Base-by-base conservation (phyloP, 2,113 vertebrate genomes). In the Oryzias celebensis region DNA sequence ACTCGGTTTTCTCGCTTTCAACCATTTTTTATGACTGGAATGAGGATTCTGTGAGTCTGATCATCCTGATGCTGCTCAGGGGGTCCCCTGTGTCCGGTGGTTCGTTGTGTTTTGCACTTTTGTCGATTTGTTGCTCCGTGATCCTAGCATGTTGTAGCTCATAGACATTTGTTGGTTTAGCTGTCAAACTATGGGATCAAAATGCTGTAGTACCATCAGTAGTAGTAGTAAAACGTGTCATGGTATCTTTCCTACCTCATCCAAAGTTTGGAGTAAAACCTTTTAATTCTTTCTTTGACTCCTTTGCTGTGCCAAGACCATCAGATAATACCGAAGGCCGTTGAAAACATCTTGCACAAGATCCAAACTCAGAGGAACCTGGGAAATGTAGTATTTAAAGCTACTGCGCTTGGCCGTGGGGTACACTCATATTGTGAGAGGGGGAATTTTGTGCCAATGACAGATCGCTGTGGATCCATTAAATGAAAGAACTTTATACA, bases 261-360 rank as follows among this genome's bases (percentile, higher is more conserved):
- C 74, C 82, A 83, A 78, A 44, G 66, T 49, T 68, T 69, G 1
- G 20, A 26, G 42, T 69, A 63, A 48, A 67, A 67, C 26, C 77
- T 78, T 24, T 59, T 14, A 60, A 17, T 56, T 70, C 43, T 71
- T 48, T 73, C 44, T 80, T 78, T 76, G 55, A 28, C 52, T 58
- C 54, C 62, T 15, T 65, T 52, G 57, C 65, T 48, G 64, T 83
- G 49, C 84, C 72, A 85, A 71, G 89, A 76, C 74, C 75, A 80
- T 57, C 69, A 65, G 44, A 63, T 41, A 78, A 53, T 45, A 68
- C 66, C 46, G 28, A 65, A 82, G 87, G 78, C 88, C 81, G 75
- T 59, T 56, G 36, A 77, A 78, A 80, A 78, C 75, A 78, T 13
- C 87, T 81, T 87, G 82, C 90, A 84, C 88, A 90, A 77, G 64